Evolutionary conservation across 2,888 invertebrate species (phyloP), one percentile per base, ranked within the genome.

Genomic region (Cephus pulcher): DNA sequence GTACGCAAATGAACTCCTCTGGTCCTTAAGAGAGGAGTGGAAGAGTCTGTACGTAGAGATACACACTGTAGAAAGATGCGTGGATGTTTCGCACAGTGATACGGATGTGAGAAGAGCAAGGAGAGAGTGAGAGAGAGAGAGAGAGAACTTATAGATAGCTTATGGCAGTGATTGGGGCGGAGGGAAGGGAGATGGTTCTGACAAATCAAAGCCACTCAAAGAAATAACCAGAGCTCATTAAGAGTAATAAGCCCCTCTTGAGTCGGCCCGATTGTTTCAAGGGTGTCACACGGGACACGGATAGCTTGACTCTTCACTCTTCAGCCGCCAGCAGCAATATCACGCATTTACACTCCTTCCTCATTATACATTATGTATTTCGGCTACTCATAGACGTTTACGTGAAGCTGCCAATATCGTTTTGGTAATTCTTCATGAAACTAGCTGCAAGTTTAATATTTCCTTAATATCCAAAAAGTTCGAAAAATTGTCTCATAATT

Each of bases 201-300:
- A 81, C 89, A 85, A 90, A 90, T 90, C 90, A 90, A 82, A 89
- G 82, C 89, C 90, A 90, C 89, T 90, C 90, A 89, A 90, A 90
- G 90, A 88, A 90, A 90, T 89, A 90, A 90, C 89, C 87, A 89
- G 87, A 82, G 84, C 87, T 90, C 90, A 90, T 90, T 90, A 90
- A 89, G 88, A 89, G 88, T 88, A 90, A 90, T 90, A 89, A 90
- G 85, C 88, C 85, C 85, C 84, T 83, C 85, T 84, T 88, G 81
- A 80, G 82, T 76, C 84, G 85, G 81, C 84, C 84, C 83, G 89
- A 89, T 89, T 90, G 90, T 90, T 90, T 90, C 90, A 89, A 90
- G 89, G 89, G 88, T 90, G 90, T 89, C 89, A 84, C 87, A 86
- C 89, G 85, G 85, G 86, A 87, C 83, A 77, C 80, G 40, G 40